phyloP scores from a whole-genome alignment of 1,140 invertebrate genomes.

The Aradophagus sp. region DNA sequence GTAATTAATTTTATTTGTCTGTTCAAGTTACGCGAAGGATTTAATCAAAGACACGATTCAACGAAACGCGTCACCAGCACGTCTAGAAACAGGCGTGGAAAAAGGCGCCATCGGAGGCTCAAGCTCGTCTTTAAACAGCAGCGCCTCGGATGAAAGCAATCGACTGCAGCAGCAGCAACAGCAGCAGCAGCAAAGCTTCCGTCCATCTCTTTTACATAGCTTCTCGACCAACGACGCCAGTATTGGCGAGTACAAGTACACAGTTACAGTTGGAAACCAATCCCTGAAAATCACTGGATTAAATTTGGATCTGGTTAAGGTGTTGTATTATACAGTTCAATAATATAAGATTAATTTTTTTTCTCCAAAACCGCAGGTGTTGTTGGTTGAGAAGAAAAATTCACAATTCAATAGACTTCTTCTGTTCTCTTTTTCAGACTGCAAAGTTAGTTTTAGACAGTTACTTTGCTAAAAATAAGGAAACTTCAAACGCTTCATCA shows the following conservation, averaged over 20 bases:
- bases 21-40: constrained; percentile 87
- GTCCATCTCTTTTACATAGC: constrained; percentile 81
- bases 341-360: constrained; percentile 1
- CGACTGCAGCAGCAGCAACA: constrained; percentile 69
- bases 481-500: constrained; percentile 71
- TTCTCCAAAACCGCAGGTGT: too few species aligned
- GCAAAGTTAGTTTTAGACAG: constrained; percentile 90
- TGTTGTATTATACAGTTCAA: too few species aligned
- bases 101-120: constrained; percentile 79
- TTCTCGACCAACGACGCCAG: constrained; percentile 88
- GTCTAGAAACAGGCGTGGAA: constrained; percentile 78
- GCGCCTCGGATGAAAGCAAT: constrained; percentile 82
- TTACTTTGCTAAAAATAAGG: constrained; percentile 81
- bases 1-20: constrained; percentile 16
- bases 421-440: constrained; percentile 75
- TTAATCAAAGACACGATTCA: constrained; percentile 94
- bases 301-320: constrained; percentile 88
- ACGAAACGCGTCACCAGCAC: constrained; percentile 91
- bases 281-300: constrained; percentile 88
- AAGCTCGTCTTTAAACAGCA: constrained; percentile 82
- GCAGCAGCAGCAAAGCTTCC: constrained; percentile 63
- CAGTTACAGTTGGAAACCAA: constrained; percentile 86
- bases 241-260: constrained; percentile 90
- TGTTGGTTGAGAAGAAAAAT: too few species aligned
- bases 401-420: too few species aligned